Base-by-base conservation (phyloP, 2,888 invertebrate genomes). In the Galeruca laticollis region DNA sequence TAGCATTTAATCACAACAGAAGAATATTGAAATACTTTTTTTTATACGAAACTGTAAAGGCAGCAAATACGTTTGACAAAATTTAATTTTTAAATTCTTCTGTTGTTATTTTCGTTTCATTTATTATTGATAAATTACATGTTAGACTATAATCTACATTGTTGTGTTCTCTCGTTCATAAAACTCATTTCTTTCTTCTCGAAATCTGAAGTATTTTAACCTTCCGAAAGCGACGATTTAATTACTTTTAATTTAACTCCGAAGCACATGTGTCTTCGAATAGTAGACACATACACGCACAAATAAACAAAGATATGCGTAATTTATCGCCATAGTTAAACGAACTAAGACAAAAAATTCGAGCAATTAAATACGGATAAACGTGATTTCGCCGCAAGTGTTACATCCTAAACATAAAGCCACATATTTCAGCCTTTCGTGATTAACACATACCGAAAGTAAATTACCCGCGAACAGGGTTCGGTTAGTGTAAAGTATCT, bases 381-480 rank as follows among this genome's bases (percentile, higher is more conserved):
- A 65, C 33, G 65, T 35, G 56, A 33, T 65, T 65, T 65, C 37
- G 40, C 52, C 62, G 60, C 59, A 54, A 68, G 37, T 51, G 49
- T 60, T 68, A 26, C 26, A 52, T 68, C 51, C 57, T 21, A 15
- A 43, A 65, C 60, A 75, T 75, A 73, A 57, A 65, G 65, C 43
- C 57, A 20, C 56, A 49, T 57, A 65, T 65, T 65, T 74, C 72
- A 74, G 64, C 21, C 35, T 21, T 43, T 69, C 67, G 73, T 75
- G 75, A 75, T 75, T 76, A 78, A 78, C 74, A 76, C 72, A 75
- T 72, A 73, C 71, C 64, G 64, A 47, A 49, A 64, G 63, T 82
- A 81, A 82, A 82, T 82, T 82, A 82, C 79, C 80, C 81, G 82
- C 80, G 80, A 82, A 82, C 81, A 80, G 79, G 72, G 71, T 72